Evolutionary conservation across 2,797 vertebrate species (phyloP).

Genomic region (Pantherophis alleghaniensis): DNA sequence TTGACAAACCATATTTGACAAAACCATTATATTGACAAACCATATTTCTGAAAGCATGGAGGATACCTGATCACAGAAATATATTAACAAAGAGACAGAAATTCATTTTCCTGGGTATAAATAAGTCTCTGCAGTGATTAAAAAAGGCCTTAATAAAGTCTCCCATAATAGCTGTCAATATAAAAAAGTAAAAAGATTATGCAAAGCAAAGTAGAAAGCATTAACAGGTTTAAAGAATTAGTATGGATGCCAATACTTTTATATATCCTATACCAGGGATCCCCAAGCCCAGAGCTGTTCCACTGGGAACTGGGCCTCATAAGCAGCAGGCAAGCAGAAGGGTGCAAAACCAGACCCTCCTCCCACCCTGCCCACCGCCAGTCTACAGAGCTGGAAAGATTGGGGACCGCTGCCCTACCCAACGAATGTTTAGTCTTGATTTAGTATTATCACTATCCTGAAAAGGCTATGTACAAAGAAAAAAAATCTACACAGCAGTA

Average conservation of each 20-base stretch:
- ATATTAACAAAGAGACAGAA: not conserved
- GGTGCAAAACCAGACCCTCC: fast-evolving
- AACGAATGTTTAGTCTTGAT: not conserved
- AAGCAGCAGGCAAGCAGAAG: not conserved
- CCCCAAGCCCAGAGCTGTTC: not conserved
- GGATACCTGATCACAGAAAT: not conserved
- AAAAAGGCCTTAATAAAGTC: not conserved
- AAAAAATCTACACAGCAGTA: not conserved
- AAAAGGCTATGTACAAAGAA: not conserved
- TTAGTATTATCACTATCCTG: not conserved
- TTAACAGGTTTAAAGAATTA: not conserved
- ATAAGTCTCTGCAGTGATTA: not conserved
- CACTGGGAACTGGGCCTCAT: not conserved
- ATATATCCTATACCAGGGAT: not conserved
- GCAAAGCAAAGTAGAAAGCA: not conserved
- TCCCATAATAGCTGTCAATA: not conserved
- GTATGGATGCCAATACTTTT: not conserved
- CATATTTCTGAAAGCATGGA: not conserved
- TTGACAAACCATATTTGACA: not conserved
- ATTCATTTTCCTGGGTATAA: not conserved
- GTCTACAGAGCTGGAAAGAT: not conserved
- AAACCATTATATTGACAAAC: not conserved
- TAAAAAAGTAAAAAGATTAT: not conserved
- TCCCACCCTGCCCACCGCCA: fast-evolving
- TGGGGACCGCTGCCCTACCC: not conserved